A percentile compares a stretch with the other conserved stretches of the same genome.
Conservation (phyloP, 2,888 invertebrate genomes). For the Baronia brevicornis region DNA sequence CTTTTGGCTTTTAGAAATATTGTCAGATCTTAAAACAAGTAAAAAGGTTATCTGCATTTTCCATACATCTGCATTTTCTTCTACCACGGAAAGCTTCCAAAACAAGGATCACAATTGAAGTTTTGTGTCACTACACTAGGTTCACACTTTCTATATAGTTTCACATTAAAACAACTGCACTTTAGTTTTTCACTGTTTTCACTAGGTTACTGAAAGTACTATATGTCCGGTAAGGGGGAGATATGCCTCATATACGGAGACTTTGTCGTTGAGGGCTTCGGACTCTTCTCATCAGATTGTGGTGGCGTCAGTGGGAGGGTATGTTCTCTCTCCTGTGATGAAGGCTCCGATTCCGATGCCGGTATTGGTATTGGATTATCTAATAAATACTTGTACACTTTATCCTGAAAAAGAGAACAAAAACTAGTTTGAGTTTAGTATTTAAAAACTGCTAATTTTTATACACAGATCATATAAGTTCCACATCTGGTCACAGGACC, state of each 20-base stretch:
- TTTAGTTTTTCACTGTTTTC: no score
- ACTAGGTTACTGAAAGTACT: conserved; percentile 27
- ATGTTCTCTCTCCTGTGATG: conserved; percentile 34
- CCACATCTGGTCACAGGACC: no score
- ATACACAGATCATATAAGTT: no score
- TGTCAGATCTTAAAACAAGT: conserved; percentile 7
- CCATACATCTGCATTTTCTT: no score
- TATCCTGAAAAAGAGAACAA: conserved; percentile 38
- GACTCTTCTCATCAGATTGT: conserved; percentile 63
- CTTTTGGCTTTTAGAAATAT: not conserved
- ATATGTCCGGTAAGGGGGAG: conserved; percentile 27
- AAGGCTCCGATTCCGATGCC: conserved; percentile 24
- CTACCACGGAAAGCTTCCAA: no score
- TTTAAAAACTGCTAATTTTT: no score
- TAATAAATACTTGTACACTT: conserved; percentile 47
- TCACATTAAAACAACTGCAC: no score
- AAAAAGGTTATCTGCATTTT: no score
- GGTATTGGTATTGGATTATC: no score
- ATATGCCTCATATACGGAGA: conserved; percentile 48
- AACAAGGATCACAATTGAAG: conserved; percentile 1
- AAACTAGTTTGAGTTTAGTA: not conserved
- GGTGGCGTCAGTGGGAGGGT: conserved; percentile 65
- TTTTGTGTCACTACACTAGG: no score
- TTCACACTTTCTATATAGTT: no score
- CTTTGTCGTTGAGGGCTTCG: conserved; percentile 47